Base-by-base conservation (phyloP, 1,140 invertebrate species). In the Muscidifurax raptorellus region DNA sequence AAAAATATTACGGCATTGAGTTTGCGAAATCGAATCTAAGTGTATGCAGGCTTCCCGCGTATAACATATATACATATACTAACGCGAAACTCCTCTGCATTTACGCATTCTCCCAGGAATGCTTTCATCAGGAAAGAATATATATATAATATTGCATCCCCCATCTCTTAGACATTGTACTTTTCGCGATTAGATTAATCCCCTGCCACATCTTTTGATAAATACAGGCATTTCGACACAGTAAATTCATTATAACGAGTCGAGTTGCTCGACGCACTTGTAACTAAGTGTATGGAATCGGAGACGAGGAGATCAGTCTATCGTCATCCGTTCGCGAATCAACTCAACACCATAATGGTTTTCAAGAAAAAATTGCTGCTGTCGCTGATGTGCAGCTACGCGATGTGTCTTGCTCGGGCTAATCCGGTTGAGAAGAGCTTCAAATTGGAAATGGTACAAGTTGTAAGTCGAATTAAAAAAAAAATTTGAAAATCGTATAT, bases 381-480 rank as follows among this genome's bases (percentile, higher is more conserved):
- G 6, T 22, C 18, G 18, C 18, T 59, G 52, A 1, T 22, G 15
- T 18, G 52, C 22, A n/a, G n/a, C 18, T 59, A 18, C 15, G 28
- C 28, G 28, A 12, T 28, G 27, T 15, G 32, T 2, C 15, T 9
- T 15, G 12, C 15, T 9, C 9, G 30, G 32, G 27, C 12, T 12
- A 75, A n/a, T 32, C 32, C 71, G 27, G 10, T n/a, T 36, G 72
- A 40, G 72, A 30, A 77, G n/a, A 40, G 59, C 3, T 27, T 52
- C 2, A 47, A 77, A 52, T 22, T 77, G 75, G 44, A 77, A 18
- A 9, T 77, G 36, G 75, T 77, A 5, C 75, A 77, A 77, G 44
- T 28, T 1, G 75, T 77, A 18, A 77, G 75, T 27, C 1, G 13
- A 44, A 44, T 52, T 40, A 18, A 40, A 4, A 40, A 40, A 40